Evolutionary conservation across 2,797 vertebrate species (phyloP), one percentile per base, ranked within the genome.

Genomic region (Sarcophilus harrisii): DNA sequence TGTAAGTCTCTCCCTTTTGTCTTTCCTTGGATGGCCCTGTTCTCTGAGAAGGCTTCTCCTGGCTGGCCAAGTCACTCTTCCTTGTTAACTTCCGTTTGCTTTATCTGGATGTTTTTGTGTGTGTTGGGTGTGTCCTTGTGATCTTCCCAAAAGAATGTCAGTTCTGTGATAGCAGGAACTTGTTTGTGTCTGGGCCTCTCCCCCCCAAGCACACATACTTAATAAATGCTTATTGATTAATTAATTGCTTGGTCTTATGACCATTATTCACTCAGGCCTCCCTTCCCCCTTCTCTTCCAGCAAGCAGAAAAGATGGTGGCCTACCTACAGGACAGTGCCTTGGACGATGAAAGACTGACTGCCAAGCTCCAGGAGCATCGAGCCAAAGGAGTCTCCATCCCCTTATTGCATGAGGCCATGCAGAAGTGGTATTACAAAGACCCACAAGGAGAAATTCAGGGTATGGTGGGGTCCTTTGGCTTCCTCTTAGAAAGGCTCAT

Each of bases 361-460:
- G 98, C 99, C 60, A 99, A 99, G 98, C 98, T 98, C 91, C 98
- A 99, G 90, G 99, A 99, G 93, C 99, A 99, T 98, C 99, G 99
- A 98, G 98, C 99, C 93, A 99, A 99, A 98, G 99, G 99, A 92
- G 98, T 99, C 24, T 99, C 99, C 5, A 98, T 99, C 95, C 99
- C 99, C 0, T 96, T 99, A 58, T 99, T 99, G 58, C 99, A 99
- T 0, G 99, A 99, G 97, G 99, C 99, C 95, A 99, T 99, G 97
- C 99, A 99, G 96, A 99, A 99, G 98, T 99, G 99, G 99, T 99
- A 99, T 98, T 99, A 99, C 98, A 99, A 99, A 99, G 99, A 99
- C 98, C 99, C 99, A 27, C 99, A 99, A 98, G 99, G 99, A 98
- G 99, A 99, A 98, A 99, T 99, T 98, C 99, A 99, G 98, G 99